A percentile compares a stretch with the other conserved stretches of the same genome.
These are phyloP conservation scores for Typhlichthys subterraneus DNA, from an alignment of 2,797 vertebrate genomes.

Conservation along the genomic window DNA sequence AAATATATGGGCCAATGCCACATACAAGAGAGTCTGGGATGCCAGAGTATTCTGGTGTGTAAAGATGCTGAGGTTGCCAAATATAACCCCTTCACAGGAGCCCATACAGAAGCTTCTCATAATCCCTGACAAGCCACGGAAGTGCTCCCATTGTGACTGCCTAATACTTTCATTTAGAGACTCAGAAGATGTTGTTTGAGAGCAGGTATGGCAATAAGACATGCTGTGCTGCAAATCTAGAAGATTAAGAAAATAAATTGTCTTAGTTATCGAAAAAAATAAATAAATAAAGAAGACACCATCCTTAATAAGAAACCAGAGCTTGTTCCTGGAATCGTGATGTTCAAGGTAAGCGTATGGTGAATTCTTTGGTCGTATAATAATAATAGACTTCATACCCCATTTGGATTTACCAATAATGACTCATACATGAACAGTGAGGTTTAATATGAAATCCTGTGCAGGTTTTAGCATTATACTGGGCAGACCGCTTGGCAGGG, in stretches of 20 bases:
- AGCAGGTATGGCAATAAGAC: conserved; percentile 1
- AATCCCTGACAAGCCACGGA: conserved; percentile 22
- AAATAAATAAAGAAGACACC: background rate
- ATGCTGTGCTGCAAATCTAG: background rate
- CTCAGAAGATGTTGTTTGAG: background rate
- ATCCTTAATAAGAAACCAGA: background rate
- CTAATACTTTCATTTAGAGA: conserved; percentile 5
- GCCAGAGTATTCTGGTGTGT: conserved; percentile 47
- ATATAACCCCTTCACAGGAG: conserved; percentile 62
- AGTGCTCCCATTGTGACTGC: conserved; percentile 9
- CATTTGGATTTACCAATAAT: no score
- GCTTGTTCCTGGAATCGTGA: no score
- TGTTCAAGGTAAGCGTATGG: no score
- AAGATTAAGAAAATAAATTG: background rate
- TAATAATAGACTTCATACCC: no score
- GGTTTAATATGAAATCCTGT: no score
- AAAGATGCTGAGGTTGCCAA: conserved; percentile 54
- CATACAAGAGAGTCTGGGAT: conserved; percentile 39
- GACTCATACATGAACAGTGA: no score
- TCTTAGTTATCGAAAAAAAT: background rate
- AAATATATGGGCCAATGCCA: conserved; percentile 34
- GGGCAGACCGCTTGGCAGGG: no score
- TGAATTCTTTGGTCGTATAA: no score
- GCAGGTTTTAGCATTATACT: no score
- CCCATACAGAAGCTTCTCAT: conserved; percentile 13